Conservation (phyloP, 2,888 invertebrate genomes). For the Anodontia alba region DNA sequence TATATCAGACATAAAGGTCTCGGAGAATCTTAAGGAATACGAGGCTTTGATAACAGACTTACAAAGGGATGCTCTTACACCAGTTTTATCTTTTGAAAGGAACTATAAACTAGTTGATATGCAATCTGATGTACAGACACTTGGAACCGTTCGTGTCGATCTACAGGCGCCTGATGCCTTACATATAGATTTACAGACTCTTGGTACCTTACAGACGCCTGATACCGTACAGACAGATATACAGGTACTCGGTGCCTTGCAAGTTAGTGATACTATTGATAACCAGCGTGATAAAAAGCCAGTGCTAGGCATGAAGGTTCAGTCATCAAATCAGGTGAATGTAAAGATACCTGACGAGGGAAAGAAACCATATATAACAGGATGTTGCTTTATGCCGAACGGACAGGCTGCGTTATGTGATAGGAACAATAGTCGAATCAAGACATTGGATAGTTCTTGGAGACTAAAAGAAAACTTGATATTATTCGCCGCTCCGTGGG, state of each 20-base stretch:
- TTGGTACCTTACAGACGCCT: too few relatives aligned
- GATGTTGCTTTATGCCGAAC: background rate
- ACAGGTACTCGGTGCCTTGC: too few relatives aligned
- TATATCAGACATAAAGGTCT: background rate
- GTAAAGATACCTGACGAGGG: background rate
- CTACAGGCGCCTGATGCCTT: too few relatives aligned
- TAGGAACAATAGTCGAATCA: background rate
- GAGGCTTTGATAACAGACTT: background rate
- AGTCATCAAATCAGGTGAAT: background rate
- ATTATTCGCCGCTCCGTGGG: background rate
- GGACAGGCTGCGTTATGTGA: background rate
- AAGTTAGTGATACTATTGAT: too few relatives aligned
- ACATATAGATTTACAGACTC: too few relatives aligned
- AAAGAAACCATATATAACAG: background rate
- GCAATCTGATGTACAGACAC: too few relatives aligned
- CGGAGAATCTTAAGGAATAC: background rate
- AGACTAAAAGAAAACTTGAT: background rate
- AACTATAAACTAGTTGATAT: background rate
- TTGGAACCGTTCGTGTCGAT: too few relatives aligned
- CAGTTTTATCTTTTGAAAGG: background rate
- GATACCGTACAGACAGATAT: too few relatives aligned
- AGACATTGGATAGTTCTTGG: background rate
- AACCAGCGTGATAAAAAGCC: too few relatives aligned
- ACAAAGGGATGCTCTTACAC: background rate
- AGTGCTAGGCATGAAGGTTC: background rate